phyloP scores from a whole-genome alignment of 1,140 invertebrate species.

The Dufourea novaeangliae region DNA sequence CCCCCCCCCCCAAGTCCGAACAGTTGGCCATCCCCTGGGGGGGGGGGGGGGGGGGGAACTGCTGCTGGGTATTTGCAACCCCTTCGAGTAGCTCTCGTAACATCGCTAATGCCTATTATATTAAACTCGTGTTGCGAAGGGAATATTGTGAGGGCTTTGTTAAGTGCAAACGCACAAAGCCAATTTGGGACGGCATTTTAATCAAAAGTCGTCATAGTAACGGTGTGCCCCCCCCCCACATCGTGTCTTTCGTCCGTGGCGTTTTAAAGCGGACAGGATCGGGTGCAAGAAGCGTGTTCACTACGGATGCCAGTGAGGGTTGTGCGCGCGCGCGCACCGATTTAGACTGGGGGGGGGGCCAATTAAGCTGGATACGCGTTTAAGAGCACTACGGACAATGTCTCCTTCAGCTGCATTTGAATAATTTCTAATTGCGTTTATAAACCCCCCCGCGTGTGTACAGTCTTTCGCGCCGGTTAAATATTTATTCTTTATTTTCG shows the following conservation, averaged over 20 bases:
- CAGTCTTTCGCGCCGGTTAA: background rate
- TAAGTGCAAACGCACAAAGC: conserved; percentile 65
- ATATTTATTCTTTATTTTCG: conserved; percentile 26
- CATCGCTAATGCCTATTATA: conserved; percentile 66
- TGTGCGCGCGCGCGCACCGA: conserved; percentile 2
- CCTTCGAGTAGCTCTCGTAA: conserved; percentile 56
- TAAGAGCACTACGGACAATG: background rate
- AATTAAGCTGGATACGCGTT: conserved; percentile 22
- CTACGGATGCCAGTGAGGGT: too few relatives aligned
- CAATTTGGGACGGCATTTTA: conserved; percentile 59
- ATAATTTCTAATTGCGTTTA: conserved; percentile 25
- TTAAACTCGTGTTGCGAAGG: conserved; percentile 49
- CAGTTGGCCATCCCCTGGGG: conserved; percentile 50
- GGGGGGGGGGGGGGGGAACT: background rate
- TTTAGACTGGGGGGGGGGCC: conserved; percentile 15
- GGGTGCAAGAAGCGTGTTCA: too few relatives aligned
- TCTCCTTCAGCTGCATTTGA: conserved; percentile 3
- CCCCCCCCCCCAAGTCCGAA: conserved; percentile 36
- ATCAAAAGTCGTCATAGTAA: conserved; percentile 67
- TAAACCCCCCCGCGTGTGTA: conserved; percentile 1
- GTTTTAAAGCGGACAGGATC: conserved; percentile 49
- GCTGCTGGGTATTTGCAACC: conserved; percentile 37
- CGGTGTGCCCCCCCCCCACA: conserved; percentile 15
- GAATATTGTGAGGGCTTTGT: conserved; percentile 47
- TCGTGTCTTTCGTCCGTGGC: background rate